Evolutionary conservation across 2,113 vertebrate genomes (phyloP).

Genomic region (Corythaeola cristata): DNA sequence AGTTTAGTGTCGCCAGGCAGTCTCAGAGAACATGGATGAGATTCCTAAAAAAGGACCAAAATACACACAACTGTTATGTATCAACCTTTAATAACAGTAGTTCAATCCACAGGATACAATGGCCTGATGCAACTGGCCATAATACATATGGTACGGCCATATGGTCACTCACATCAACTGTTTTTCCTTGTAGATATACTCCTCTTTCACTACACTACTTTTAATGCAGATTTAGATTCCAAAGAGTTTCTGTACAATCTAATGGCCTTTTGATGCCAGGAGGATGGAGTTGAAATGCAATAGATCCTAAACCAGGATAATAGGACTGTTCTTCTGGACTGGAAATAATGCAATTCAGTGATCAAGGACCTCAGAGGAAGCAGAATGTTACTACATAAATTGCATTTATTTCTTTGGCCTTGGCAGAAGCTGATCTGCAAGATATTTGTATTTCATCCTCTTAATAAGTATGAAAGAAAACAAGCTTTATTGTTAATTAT

Average conservation of each 20-base stretch:
- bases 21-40: neutral
- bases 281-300: neutral
- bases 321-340: conserved; percentile 36
- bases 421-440: conserved; percentile 43
- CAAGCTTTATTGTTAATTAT: conserved; percentile 38
- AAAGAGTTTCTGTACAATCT: neutral
- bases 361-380: conserved; percentile 21
- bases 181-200: neutral
- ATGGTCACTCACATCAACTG: neutral
- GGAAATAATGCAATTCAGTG: conserved; percentile 27
- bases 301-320: neutral
- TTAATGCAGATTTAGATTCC: neutral
- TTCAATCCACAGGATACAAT: neutral
- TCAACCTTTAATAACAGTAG: neutral
- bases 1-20: neutral
- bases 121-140: neutral
- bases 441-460: conserved; percentile 65
- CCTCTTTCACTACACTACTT: neutral
- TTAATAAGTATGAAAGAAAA: conserved; percentile 54
- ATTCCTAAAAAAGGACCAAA: neutral
- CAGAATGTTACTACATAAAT: conserved; percentile 54
- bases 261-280: neutral
- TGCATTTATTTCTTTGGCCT: conserved; percentile 53
- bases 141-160: fast-evolving
- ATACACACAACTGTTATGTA: neutral